Conservation (phyloP, 1,140 invertebrate genomes). For the Zaprionus camerounensis region DNA sequence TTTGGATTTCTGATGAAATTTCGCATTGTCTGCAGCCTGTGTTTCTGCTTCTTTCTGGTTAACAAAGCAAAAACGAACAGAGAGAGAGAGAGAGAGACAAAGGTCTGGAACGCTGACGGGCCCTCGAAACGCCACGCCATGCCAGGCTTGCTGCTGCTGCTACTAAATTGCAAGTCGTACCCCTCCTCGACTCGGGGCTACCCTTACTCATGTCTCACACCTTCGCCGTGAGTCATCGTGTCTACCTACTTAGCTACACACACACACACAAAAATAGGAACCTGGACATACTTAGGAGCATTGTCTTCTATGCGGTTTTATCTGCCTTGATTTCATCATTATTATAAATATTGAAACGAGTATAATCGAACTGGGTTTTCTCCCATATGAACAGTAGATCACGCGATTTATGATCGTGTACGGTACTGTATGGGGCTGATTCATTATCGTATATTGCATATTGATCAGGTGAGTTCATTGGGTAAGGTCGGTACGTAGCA, state of each 20-base stretch:
- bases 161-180: slow-evolving; percentile 8
- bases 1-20: slow-evolving; percentile 83
- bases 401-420: slow-evolving; percentile 32
- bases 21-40: slow-evolving; percentile 73
- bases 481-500: slow-evolving; percentile 40
- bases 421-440: slow-evolving; percentile 4
- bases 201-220: slow-evolving; percentile 30
- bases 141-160: slow-evolving; percentile 17
- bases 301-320: too few species aligned
- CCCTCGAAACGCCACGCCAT: slow-evolving; percentile 21
- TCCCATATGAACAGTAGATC: background rate
- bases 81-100: slow-evolving; percentile 32
- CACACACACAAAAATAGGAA: background rate
- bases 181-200: background rate
- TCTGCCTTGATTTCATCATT: slow-evolving; percentile 63
- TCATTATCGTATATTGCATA: slow-evolving; percentile 21
- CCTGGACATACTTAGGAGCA: too few species aligned
- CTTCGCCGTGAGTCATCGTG: slow-evolving; percentile 37
- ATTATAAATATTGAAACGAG: slow-evolving; percentile 43
- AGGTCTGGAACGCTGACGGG: slow-evolving; percentile 25
- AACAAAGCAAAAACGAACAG: slow-evolving; percentile 50
- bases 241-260: slow-evolving; percentile 27
- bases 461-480: slow-evolving; percentile 20
- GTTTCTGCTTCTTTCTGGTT: slow-evolving; percentile 9
- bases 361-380: slow-evolving; percentile 16